Evolutionary conservation across 2,113 vertebrate species (phyloP).

Genomic region (Megaptera novaeangliae): DNA sequence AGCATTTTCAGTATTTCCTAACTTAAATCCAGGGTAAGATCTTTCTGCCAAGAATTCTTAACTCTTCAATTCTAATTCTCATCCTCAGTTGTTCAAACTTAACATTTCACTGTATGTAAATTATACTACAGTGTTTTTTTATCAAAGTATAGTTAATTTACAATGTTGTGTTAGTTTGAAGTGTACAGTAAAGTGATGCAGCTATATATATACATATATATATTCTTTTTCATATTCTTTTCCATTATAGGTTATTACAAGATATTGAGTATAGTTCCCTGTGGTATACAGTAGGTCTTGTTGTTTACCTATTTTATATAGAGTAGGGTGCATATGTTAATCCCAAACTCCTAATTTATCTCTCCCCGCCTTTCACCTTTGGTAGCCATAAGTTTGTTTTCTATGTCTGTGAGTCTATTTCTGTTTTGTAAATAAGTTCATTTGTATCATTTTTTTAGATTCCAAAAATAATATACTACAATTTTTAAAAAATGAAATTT

Average conservation of each 20-base stretch:
- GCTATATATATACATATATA: too few species aligned
- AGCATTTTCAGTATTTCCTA: constrained; percentile 4
- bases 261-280: too few species aligned
- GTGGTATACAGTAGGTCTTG: neutral
- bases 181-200: too few species aligned
- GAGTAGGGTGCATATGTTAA: neutral
- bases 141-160: too few species aligned
- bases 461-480: neutral
- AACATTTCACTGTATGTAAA: neutral
- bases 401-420: neutral
- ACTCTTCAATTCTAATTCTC: neutral
- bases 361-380: neutral
- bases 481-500: neutral
- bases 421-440: neutral
- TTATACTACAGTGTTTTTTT: neutral
- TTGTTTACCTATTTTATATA: too few species aligned
- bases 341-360: neutral
- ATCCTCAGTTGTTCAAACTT: neutral
- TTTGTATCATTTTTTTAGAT: neutral
- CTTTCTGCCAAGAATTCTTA: neutral
- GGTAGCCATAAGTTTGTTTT: neutral
- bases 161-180: too few species aligned
- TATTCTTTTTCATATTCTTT: too few species aligned
- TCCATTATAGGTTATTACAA: too few species aligned
- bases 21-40: neutral